phyloP scores from a whole-genome alignment of 2,888 invertebrate species.

The Drosophila austrosaltans region DNA sequence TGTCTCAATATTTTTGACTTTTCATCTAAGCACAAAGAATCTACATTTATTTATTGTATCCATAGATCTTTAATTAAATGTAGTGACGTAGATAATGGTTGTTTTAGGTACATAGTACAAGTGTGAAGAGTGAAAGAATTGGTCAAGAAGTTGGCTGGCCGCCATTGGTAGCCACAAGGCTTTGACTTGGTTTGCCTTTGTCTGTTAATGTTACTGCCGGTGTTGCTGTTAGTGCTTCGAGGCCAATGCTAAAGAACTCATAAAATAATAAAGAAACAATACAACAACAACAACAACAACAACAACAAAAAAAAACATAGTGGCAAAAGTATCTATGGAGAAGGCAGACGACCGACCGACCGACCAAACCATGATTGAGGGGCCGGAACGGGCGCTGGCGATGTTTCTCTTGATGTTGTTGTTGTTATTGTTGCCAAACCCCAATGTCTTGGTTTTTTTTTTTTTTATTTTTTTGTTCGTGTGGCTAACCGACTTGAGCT shows the following conservation, averaged over 20 bases:
- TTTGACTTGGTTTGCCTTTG: slow-evolving; percentile 54
- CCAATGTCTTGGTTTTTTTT: slow-evolving; percentile 40
- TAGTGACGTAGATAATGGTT: background rate
- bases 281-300: slow-evolving; percentile 3
- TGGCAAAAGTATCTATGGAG: slow-evolving; percentile 40
- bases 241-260: slow-evolving; percentile 72
- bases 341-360: slow-evolving; percentile 15
- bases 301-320: background rate
- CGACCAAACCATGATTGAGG: slow-evolving; percentile 23
- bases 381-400: slow-evolving; percentile 37
- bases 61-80: background rate
- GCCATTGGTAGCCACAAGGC: slow-evolving; percentile 61
- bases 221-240: slow-evolving; percentile 31
- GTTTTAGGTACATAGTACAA: background rate
- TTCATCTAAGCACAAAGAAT: background rate
- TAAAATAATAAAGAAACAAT: slow-evolving; percentile 48
- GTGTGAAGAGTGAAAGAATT: slow-evolving; percentile 7
- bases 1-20: no score
- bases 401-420: background rate
- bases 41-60: background rate
- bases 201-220: slow-evolving; percentile 15
- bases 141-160: slow-evolving; percentile 28
- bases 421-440: slow-evolving; percentile 42
- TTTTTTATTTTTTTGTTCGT: slow-evolving; percentile 53
- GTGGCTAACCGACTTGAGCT: slow-evolving; percentile 36